Percentiles rank a stretch among this genome's conserved stretches.
Conservation (phyloP, 2,888 invertebrate species). For the Himalopsyche japonica region DNA sequence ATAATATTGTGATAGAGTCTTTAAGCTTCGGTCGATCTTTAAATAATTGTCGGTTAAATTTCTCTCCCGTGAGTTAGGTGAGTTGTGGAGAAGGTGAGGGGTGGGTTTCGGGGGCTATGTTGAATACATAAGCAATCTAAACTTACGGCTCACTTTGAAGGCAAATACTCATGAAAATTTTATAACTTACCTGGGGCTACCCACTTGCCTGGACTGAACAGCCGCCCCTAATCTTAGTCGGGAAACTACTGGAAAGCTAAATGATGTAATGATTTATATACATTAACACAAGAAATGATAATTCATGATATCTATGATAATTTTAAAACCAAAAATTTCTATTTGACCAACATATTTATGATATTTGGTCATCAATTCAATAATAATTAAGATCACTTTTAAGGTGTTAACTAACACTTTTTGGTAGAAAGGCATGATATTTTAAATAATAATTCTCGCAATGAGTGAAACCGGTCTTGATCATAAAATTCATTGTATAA, state of each 20-base stretch:
- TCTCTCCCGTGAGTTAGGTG: slow-evolving; percentile 3
- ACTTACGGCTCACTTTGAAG: slow-evolving; percentile 37
- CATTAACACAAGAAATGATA: too few relatives aligned
- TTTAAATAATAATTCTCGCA: too few relatives aligned
- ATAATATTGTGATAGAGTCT: background rate
- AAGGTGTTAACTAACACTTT: too few relatives aligned
- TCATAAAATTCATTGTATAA: too few relatives aligned
- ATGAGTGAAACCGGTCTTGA: too few relatives aligned
- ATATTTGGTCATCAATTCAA: too few relatives aligned
- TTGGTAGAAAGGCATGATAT: too few relatives aligned
- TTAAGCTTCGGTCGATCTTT: background rate
- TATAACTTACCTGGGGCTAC: slow-evolving; percentile 26
- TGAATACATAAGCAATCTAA: slow-evolving; percentile 32
- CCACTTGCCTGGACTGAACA: background rate
- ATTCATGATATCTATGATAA: too few relatives aligned
- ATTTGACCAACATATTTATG: too few relatives aligned
- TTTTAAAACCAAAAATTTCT: too few relatives aligned
- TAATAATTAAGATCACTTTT: too few relatives aligned
- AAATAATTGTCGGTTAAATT: slow-evolving; percentile 5
- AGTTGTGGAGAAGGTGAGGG: background rate
- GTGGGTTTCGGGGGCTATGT: background rate
- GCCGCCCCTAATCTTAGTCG: background rate
- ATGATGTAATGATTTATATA: background rate
- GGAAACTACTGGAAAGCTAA: background rate
- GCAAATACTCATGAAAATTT: slow-evolving; percentile 35